Evolutionary conservation across 1,140 invertebrate species (phyloP).

Genomic region (Kradibia gibbosae): DNA sequence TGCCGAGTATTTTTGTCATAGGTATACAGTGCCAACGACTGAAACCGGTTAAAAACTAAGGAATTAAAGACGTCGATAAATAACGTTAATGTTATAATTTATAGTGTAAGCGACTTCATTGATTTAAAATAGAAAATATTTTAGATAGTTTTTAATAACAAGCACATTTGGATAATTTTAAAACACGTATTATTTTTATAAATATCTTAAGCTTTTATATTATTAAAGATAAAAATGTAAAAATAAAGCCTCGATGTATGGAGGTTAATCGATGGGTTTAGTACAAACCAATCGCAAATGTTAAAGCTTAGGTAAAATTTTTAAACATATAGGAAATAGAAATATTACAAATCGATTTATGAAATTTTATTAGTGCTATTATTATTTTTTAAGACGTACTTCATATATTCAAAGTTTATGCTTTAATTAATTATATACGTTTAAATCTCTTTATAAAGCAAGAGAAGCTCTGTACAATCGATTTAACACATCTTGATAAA

Average conservation of each 20-base stretch:
- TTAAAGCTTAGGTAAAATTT: not conserved
- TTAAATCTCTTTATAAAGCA: not conserved
- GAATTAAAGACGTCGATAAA: not conserved
- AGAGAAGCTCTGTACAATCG: not conserved
- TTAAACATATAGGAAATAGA: not conserved
- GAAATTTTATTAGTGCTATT: not conserved
- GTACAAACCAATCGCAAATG: not conserved
- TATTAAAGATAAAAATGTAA: not conserved
- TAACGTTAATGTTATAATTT: slow-evolving; percentile 3
- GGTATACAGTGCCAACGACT: slow-evolving; percentile 26
- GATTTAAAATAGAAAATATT: not conserved
- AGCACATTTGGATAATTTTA: not conserved
- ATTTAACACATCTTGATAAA: slow-evolving; percentile 15
- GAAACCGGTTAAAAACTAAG: not conserved
- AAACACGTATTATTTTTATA: slow-evolving; percentile 5
- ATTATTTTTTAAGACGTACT: not conserved
- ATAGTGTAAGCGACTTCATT: not conserved
- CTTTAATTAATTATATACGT: not conserved
- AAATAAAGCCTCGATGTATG: not conserved
- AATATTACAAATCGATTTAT: not conserved
- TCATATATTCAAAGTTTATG: not conserved
- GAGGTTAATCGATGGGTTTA: not conserved
- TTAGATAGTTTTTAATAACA: not conserved
- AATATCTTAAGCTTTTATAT: slow-evolving; percentile 11
- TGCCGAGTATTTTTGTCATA: slow-evolving; percentile 21